Conservation (phyloP, 2,888 invertebrate genomes). For the Drosophila anomelani region DNA sequence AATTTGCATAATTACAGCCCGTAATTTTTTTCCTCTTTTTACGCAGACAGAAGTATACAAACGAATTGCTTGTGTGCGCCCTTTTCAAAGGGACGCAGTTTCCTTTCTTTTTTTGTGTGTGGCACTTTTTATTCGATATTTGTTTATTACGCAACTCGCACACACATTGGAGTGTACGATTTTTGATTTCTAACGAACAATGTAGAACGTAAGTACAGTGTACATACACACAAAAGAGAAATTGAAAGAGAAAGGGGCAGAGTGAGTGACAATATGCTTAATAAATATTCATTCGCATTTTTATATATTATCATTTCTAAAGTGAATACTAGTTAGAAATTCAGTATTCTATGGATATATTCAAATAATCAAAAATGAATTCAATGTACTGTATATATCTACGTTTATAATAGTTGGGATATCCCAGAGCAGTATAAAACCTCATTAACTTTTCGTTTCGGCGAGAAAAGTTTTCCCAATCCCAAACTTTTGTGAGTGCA, state of each 20-base stretch:
- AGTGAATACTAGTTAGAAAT: background rate
- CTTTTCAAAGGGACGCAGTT: conserved; percentile 70
- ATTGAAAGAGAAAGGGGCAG: background rate
- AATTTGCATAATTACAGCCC: conserved; percentile 81
- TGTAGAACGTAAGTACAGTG: background rate
- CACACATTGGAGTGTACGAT: conserved; percentile 7
- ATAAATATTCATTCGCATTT: conserved; percentile 38
- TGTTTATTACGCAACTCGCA: conserved; percentile 48
- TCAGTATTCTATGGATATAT: background rate
- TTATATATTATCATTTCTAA: conserved; percentile 50
- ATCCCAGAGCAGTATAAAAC: background rate
- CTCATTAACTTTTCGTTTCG: conserved; percentile 28
- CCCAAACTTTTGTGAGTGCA: conserved; percentile 28
- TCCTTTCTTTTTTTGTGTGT: conserved; percentile 63
- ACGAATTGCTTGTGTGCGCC: conserved; percentile 38
- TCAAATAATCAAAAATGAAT: background rate
- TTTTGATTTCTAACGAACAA: conserved; percentile 31
- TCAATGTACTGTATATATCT: background rate
- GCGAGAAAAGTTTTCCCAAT: conserved; percentile 22
- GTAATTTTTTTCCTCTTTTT: conserved; percentile 55
- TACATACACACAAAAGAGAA: background rate
- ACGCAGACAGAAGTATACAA: conserved; percentile 45
- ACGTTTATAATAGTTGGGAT: background rate
- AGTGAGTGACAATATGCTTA: conserved; percentile 7
- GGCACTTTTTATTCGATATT: conserved; percentile 45